A percentile compares a stretch with the other conserved stretches of the same genome.
These are phyloP conservation scores for Sphaerolaimus hirsutus DNA, from an alignment of 2,888 invertebrate species.

Conservation along the genomic window DNA sequence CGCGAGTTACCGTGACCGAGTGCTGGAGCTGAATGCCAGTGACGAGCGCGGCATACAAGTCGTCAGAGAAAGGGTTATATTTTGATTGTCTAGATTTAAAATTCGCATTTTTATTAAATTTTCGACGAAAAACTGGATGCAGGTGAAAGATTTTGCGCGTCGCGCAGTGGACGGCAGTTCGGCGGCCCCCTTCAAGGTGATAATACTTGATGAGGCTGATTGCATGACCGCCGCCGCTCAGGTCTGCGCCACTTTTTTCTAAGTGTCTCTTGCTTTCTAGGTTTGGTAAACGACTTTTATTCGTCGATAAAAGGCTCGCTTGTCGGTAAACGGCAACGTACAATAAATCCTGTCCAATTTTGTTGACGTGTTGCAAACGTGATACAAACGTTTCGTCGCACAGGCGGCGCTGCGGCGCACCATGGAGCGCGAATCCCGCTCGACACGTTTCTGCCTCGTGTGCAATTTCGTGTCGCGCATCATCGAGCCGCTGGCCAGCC, in stretches of 20 bases:
- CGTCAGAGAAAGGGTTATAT: slow-evolving; percentile 51
- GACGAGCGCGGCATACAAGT: slow-evolving; percentile 96
- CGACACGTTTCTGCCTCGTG: slow-evolving; percentile 83
- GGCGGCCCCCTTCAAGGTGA: slow-evolving; percentile 53
- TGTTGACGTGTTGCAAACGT: too few relatives aligned
- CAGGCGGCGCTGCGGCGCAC: slow-evolving; percentile 72
- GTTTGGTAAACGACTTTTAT: too few relatives aligned
- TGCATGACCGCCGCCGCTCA: slow-evolving; percentile 95
- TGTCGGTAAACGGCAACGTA: too few relatives aligned
- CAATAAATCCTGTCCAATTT: too few relatives aligned
- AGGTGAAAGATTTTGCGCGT: slow-evolving; percentile 75
- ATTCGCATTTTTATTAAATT: neutral
- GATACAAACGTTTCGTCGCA: too few relatives aligned
- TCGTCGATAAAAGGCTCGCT: too few relatives aligned
- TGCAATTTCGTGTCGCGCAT: slow-evolving; percentile 91
- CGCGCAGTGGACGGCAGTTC: slow-evolving; percentile 39
- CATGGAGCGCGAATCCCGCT: slow-evolving; percentile 81
- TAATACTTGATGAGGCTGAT: slow-evolving; percentile 93
- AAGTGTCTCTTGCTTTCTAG: too few relatives aligned
- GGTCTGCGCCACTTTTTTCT: too few relatives aligned
- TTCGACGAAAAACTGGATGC: slow-evolving; percentile 3
- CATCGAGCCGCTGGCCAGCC: slow-evolving; percentile 83
- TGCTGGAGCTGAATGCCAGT: slow-evolving; percentile 84
- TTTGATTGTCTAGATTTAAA: neutral
- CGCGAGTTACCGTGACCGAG: slow-evolving; percentile 33